Conservation (phyloP, 2,113 vertebrate genomes). For the Cheilinus undulatus region DNA sequence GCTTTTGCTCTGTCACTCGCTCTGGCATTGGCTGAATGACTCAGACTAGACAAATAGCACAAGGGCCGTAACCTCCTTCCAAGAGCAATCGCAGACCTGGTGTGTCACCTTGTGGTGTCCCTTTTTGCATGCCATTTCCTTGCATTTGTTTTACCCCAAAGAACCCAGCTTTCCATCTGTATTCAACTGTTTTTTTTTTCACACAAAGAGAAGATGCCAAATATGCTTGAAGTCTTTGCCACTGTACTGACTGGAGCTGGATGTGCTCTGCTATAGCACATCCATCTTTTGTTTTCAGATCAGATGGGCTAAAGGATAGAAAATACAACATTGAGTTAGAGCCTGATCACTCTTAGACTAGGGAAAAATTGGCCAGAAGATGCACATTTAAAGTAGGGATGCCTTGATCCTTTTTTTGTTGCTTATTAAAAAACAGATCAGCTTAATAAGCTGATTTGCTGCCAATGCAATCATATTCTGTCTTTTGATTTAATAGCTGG, state of each 20-base stretch:
- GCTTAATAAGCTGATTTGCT: too few relatives aligned
- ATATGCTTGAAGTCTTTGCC: not conserved
- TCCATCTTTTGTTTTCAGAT: slow-evolving; percentile 11
- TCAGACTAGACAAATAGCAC: slow-evolving; percentile 64
- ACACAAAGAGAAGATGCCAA: not conserved
- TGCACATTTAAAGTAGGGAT: not conserved
- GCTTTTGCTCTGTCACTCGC: slow-evolving; percentile 56
- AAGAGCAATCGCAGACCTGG: slow-evolving; percentile 18
- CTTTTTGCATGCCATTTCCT: slow-evolving; percentile 13
- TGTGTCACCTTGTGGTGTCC: slow-evolving; percentile 47
- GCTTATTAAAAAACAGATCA: too few relatives aligned
- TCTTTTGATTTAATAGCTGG: too few relatives aligned
- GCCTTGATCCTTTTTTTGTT: too few relatives aligned
- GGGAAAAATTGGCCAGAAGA: slow-evolving; percentile 8
- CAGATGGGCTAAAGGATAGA: not conserved
- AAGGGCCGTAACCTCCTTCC: slow-evolving; percentile 40
- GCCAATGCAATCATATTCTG: too few relatives aligned
- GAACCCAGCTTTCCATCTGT: not conserved
- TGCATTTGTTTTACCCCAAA: not conserved
- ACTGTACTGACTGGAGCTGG: not conserved
- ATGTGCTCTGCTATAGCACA: not conserved
- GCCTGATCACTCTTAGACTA: slow-evolving; percentile 1
- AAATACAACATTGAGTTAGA: not conserved
- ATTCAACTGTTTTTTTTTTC: not conserved
- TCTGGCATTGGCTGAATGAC: slow-evolving; percentile 49